phyloP scores from a whole-genome alignment of 2,888 invertebrate genomes.

The Acrobasis consociella region DNA sequence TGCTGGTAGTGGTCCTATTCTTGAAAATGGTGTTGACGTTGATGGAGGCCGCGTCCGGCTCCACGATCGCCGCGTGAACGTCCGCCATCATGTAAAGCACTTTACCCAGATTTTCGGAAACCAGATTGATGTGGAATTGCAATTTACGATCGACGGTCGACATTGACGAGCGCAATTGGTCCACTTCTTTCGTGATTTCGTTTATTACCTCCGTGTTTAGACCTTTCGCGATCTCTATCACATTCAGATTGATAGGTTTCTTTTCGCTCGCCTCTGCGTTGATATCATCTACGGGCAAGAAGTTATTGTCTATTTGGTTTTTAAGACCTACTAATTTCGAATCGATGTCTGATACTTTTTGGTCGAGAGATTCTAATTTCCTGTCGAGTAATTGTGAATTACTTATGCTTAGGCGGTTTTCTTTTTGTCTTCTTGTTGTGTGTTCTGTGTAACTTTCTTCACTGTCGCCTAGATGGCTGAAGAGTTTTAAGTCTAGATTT shows the following conservation, averaged over 20 bases:
- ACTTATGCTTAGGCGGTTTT: conserved; percentile 43
- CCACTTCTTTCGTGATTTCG: conserved; percentile 91
- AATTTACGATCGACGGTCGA: conserved; percentile 90
- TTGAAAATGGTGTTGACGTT: conserved; percentile 75
- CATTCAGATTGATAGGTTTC: conserved; percentile 92
- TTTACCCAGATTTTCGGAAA: conserved; percentile 91
- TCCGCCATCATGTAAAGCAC: conserved; percentile 90
- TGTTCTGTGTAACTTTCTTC: conserved; percentile 64
- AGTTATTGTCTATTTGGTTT: conserved; percentile 92
- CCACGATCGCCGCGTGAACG: conserved; percentile 92
- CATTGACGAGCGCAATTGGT: conserved; percentile 89
- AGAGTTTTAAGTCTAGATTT: conserved; percentile 88
- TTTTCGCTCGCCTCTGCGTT: conserved; percentile 94
- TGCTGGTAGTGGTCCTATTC: conserved; percentile 83
- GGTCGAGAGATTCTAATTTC: conserved; percentile 88
- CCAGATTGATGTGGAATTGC: conserved; percentile 92
- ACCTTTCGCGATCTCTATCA: conserved; percentile 92
- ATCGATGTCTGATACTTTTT: conserved; percentile 93
- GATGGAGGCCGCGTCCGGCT: conserved; percentile 84
- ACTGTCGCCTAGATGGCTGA: conserved; percentile 78
- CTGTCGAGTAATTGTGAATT: conserved; percentile 83
- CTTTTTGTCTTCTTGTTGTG: conserved; percentile 42
- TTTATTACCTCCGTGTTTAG: conserved; percentile 91
- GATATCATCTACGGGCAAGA: conserved; percentile 90
- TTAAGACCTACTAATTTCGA: conserved; percentile 89